Evolutionary conservation across 2,888 invertebrate genomes (phyloP), one percentile per base, ranked within the genome.

Genomic region (Ethmia dodecea): DNA sequence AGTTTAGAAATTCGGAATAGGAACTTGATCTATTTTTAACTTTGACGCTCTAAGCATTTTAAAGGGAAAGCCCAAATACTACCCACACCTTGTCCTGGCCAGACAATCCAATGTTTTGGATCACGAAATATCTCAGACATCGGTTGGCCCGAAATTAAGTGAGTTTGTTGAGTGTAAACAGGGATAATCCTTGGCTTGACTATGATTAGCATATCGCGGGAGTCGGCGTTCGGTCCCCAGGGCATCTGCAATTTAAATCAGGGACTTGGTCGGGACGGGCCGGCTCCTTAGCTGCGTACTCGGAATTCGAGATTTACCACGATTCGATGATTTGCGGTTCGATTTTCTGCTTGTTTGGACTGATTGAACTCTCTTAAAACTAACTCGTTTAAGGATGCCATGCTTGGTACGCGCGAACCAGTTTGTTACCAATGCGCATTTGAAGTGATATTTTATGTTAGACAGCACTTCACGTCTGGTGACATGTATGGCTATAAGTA

Each of bases 81-180:
- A n/a, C n/a, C n/a, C n/a, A n/a, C n/a, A n/a, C n/a, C n/a, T n/a
- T n/a, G n/a, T n/a, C n/a, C n/a, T n/a, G n/a, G n/a, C n/a, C n/a
- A n/a, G 22, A n/a, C 28, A 28, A 33, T 27, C 15, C 33, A 33
- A 30, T 20, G 15, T 14, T 10, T 25, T 40, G 35, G 52, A 53
- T 51, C 60, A 60, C 65, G n/a, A 65, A 73, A 72, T 71, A 71
- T 69, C 62, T 58, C 65, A 72, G 79, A 74, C 73, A 75, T 71
- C 75, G 75, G 75, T 78, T 73, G 71, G 72, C 63, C 66, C 65
- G 66, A 86, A 84, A 83, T 86, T 83, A 86, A 86, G 83, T 81
- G 78, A 83, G 81, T 86, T 86, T 83, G 84, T 83, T 81, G 81
- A 81, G 83, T 83, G 84, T 86, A 84, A 84, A 86, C 83, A 83